Base-by-base conservation (phyloP, 1,140 invertebrate species). In the Drosophila sucinea region DNA sequence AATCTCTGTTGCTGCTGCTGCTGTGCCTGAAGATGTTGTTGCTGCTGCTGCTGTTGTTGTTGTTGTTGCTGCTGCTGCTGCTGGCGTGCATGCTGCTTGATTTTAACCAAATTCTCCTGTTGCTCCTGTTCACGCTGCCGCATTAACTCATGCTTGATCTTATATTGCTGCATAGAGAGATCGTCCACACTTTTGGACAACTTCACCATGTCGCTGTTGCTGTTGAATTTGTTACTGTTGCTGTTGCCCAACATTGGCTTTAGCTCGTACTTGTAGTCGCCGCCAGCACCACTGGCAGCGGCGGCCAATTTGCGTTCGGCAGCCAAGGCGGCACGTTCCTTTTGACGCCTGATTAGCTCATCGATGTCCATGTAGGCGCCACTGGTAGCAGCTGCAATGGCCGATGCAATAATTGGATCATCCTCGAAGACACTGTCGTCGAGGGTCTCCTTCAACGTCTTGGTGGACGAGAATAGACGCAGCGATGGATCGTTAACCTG, bases 341-440 rank as follows among this genome's bases (percentile, higher is more conserved):
- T 91, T 56, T 91, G 90, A 0, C 90, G 72, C 17, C 81, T 64
- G 33, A 92, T 80, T 27, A 92, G 77, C 70, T 92, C 91, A 8
- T 91, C 90, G 33, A 92, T 92, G 51, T 92, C 91, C 91, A 92
- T 92, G 60, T 80, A 92, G 47, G 90, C 90, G 1, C 91, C 91
- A 7, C 85, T 90, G 44, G 91, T 91, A 44, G 91, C 91, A 1
- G 91, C 91, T 0, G 91, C 91, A 33, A 92, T 92, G 44, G 91
- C 91, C 23, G 91, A 91, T n/a, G 89, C 89, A 32, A 92, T 92
- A 29, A 92, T 91, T 35, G 91, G 91, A 79, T 92, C 91, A 40
- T 92, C 91, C 81, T 92, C 90, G 38, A 92, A 91, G 7, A 92
- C 91, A 25, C 90, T 92, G 67, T 92, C 91, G 47, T 92, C 91